Evolutionary conservation across 2,113 vertebrate species (phyloP), one percentile per base, ranked within the genome.

Genomic region (Gymnarchus niloticus): DNA sequence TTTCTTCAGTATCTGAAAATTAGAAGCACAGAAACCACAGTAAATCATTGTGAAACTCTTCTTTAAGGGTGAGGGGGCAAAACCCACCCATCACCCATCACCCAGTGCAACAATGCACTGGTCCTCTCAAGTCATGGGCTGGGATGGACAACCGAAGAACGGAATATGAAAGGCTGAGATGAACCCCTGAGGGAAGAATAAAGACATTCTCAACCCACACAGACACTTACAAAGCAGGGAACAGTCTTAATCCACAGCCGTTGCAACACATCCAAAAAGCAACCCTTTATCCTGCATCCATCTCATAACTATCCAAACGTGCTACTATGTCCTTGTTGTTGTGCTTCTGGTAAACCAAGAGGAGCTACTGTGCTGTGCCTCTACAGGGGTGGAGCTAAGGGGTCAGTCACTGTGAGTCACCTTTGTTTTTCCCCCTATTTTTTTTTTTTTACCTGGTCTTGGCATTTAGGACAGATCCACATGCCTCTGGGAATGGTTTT

Each of bases 401-500:
- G 78, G 44, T 48, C 77, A 3, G 46, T 81, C 80, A 81, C 51
- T 54, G 37, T 25, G 73, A 88, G 28, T 69, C 61, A 14, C 61
- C n/a, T 56, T 56, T 1, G 17, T 56, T 28, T 61, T n/a, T n/a
- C n/a, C n/a, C n/a, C n/a, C n/a, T 25, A 0, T 56, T 56, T 57
- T 12, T 57, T 59, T 57, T 17, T 69, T 69, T 87, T 90, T 96
- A 96, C 95, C 96, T 97, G 95, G 92, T 96, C 95, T 92, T 96
- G 95, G 94, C 95, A 96, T 90, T 95, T 94, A 89, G 96, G 95
- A 92, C 95, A 97, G 91, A 97, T 96, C 95, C 96, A 97, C 95
- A 97, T 96, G 95, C 96, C 96, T 95, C 95, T 96, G 86, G 96
- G 96, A 92, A 97, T 96, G 78, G 95, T 94, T 95, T 96, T 96